Evolutionary conservation across 2,888 invertebrate genomes (phyloP).

Genomic region (Lepas anatifera): DNA sequence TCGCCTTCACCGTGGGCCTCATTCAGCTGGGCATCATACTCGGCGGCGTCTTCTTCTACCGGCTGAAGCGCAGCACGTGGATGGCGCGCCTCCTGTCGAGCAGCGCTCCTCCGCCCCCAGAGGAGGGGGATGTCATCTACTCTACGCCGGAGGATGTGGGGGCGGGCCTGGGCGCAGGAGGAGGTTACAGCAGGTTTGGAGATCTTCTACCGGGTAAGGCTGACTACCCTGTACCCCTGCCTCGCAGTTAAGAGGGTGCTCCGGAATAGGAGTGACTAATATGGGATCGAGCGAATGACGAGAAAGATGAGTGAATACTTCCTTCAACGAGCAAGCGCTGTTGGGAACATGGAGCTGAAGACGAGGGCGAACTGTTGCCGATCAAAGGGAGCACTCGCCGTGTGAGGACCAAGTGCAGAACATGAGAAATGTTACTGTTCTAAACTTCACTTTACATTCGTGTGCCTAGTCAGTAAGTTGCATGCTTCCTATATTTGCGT

Average conservation of each 20-base stretch:
- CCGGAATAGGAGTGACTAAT: too few relatives aligned
- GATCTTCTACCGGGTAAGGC: background rate
- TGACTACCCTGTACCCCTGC: background rate
- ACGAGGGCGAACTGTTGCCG: too few relatives aligned
- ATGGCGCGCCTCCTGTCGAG: constrained; percentile 24
- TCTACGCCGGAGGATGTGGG: background rate
- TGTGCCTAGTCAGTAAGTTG: too few relatives aligned
- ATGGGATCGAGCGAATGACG: background rate
- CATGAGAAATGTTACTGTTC: too few relatives aligned
- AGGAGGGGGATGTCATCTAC: background rate
- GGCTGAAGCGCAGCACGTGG: constrained; percentile 31
- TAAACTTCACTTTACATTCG: too few relatives aligned
- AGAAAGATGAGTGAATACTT: too few relatives aligned
- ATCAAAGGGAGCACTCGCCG: too few relatives aligned
- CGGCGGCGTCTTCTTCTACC: constrained; percentile 32
- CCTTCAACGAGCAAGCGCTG: too few relatives aligned
- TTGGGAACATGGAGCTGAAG: too few relatives aligned
- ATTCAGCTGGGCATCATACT: constrained; percentile 31
- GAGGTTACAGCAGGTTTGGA: background rate
- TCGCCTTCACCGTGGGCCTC: constrained; percentile 25
- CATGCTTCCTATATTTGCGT: too few relatives aligned
- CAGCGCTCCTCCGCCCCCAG: constrained; percentile 23
- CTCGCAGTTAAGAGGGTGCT: background rate
- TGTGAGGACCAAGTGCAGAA: too few relatives aligned
- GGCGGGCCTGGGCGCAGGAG: background rate